Evolutionary conservation across 2,888 invertebrate species (phyloP).

Genomic region (Platypus cylindrus): DNA sequence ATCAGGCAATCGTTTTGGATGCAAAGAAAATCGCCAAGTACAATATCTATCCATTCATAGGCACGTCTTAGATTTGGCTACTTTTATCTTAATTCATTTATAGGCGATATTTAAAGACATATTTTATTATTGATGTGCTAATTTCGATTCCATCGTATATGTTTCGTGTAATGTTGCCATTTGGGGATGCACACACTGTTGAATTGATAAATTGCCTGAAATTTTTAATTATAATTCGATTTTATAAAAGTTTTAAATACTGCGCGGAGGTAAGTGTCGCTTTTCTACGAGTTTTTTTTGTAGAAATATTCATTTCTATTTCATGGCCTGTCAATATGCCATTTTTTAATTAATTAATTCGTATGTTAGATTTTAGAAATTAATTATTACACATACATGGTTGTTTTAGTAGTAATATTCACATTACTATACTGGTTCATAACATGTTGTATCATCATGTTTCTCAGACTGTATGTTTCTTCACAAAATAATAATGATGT

Average conservation of each 20-base stretch:
- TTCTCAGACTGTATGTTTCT: constrained; percentile 11
- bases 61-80: neutral
- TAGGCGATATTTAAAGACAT: constrained; percentile 8
- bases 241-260: constrained; percentile 16
- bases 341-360: neutral
- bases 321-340: neutral
- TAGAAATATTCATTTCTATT: neutral
- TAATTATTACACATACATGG: constrained; percentile 23
- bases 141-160: neutral
- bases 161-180: neutral
- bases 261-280: constrained; percentile 17
- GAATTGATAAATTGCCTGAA: constrained; percentile 8
- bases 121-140: constrained; percentile 2
- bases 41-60: constrained; percentile 5
- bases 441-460: constrained; percentile 18
- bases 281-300: neutral
- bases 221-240: constrained; percentile 16
- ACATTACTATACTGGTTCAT: constrained; percentile 24
- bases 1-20: constrained; percentile 24
- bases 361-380: constrained; percentile 19
- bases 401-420: constrained; percentile 19
- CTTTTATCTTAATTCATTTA: neutral
- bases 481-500: neutral
- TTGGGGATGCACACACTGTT: neutral
- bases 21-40: constrained; percentile 20